A percentile compares a stretch with the other conserved stretches of the same genome.
Evolutionary conservation across 2,113 vertebrate species (phyloP).

Genomic region (Heterotilapia buettikoferi): DNA sequence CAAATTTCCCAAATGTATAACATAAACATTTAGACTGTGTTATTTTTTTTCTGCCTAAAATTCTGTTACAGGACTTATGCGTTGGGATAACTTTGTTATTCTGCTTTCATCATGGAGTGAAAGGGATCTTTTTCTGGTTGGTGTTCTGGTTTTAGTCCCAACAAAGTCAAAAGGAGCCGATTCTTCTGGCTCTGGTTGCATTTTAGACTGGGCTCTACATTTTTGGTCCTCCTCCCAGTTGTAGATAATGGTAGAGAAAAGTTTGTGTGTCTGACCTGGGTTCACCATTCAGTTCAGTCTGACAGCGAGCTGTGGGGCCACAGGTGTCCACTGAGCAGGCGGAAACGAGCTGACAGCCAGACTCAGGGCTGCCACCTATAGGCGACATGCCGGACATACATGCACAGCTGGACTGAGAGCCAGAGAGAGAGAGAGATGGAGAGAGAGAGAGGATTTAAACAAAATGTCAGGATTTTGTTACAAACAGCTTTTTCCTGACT

Average conservation of each 20-base stretch:
- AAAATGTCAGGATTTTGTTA: not conserved
- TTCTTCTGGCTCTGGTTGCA: not conserved
- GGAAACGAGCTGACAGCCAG: conserved; percentile 62
- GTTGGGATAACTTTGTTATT: not conserved
- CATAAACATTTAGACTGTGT: not conserved
- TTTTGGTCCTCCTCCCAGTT: not conserved
- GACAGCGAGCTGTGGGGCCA: conserved; percentile 71
- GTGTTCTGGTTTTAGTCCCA: not conserved
- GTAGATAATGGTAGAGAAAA: not conserved
- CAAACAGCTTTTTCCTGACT: not conserved
- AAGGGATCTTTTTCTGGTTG: not conserved
- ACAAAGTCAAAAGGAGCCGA: not conserved
- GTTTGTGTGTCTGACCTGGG: conserved; percentile 48
- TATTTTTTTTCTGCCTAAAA: not conserved
- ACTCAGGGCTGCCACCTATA: conserved; percentile 7
- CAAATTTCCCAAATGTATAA: not conserved
- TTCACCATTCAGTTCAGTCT: conserved; percentile 53
- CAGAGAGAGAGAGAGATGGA: not conserved
- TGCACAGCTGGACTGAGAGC: conserved; percentile 74
- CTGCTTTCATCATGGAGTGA: not conserved
- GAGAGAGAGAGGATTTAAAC: not conserved
- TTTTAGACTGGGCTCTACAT: not conserved
- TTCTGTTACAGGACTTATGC: not conserved
- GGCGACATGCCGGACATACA: conserved; percentile 77
- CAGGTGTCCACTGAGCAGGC: conserved; percentile 71